phyloP scores from a whole-genome alignment of 2,888 invertebrate genomes.

The Cantharis rufa region DNA sequence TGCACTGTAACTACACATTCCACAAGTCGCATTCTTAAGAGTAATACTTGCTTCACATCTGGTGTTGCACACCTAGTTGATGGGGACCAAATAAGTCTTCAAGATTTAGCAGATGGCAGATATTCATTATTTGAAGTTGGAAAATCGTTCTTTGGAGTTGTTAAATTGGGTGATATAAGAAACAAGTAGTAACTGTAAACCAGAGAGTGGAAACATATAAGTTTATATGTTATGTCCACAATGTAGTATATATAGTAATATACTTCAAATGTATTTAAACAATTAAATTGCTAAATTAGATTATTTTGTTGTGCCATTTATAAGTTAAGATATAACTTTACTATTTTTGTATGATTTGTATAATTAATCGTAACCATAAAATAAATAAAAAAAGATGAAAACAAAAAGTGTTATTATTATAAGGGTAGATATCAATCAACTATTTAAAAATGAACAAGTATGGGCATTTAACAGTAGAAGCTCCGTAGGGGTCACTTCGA shows the following conservation, averaged over 20 bases:
- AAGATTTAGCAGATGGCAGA: constrained; percentile 70
- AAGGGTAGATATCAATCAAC: background rate
- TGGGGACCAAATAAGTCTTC: constrained; percentile 69
- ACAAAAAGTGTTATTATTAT: background rate
- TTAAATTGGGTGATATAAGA: constrained; percentile 67
- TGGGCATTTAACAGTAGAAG: too few species aligned
- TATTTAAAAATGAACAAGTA: too few species aligned
- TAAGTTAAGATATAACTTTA: background rate
- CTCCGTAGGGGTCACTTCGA: too few species aligned
- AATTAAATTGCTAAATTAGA: background rate
- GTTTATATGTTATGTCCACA: background rate
- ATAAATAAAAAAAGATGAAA: background rate
- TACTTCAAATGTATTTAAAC: background rate
- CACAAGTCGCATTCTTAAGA: constrained; percentile 59
- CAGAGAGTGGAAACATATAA: background rate
- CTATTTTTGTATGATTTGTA: background rate
- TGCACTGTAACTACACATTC: constrained; percentile 72
- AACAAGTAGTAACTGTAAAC: constrained; percentile 33
- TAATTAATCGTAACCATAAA: background rate
- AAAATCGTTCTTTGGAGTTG: constrained; percentile 82
- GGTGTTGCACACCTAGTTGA: constrained; percentile 66
- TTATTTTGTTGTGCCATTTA: background rate
- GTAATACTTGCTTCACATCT: constrained; percentile 77
- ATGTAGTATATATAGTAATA: background rate
- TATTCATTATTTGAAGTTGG: constrained; percentile 73